phyloP scores from a whole-genome alignment of 2,888 invertebrate genomes.

The Xanthia icteritia region DNA sequence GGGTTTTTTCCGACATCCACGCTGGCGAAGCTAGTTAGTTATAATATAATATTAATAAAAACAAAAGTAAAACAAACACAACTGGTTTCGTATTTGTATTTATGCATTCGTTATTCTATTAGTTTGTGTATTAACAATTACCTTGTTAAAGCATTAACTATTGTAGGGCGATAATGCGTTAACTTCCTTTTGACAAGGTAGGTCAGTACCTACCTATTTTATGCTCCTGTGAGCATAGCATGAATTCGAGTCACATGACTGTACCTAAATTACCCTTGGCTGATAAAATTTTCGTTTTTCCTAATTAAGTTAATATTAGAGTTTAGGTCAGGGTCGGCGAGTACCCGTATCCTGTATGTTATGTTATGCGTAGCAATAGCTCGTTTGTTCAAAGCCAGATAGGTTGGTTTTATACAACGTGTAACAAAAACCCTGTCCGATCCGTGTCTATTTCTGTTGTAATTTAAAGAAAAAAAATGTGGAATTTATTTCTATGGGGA shows the following conservation, averaged over 20 bases:
- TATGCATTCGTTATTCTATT: background rate
- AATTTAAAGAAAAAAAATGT: too few species aligned
- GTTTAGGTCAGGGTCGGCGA: background rate
- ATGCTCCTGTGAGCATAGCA: background rate
- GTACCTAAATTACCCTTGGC: too few species aligned
- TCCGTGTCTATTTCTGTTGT: too few species aligned
- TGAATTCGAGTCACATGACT: too few species aligned
- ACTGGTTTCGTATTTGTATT: background rate
- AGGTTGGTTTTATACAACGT: background rate
- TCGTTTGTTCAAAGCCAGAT: too few species aligned
- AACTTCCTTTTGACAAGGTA: background rate
- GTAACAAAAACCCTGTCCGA: too few species aligned
- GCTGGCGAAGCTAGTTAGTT: too few species aligned
- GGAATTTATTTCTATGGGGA: too few species aligned
- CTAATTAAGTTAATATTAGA: too few species aligned
- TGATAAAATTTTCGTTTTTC: too few species aligned
- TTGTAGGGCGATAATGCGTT: background rate
- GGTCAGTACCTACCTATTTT: background rate
- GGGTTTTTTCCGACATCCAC: too few species aligned
- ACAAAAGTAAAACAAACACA: background rate
- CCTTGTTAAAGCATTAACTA: background rate
- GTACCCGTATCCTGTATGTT: conserved; percentile 13
- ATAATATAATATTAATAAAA: too few species aligned
- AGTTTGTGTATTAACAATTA: background rate
- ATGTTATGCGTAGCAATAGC: background rate